These are phyloP conservation scores for Papilio demoleus DNA, from an alignment of 2,888 invertebrate species.

Conservation along the genomic window DNA sequence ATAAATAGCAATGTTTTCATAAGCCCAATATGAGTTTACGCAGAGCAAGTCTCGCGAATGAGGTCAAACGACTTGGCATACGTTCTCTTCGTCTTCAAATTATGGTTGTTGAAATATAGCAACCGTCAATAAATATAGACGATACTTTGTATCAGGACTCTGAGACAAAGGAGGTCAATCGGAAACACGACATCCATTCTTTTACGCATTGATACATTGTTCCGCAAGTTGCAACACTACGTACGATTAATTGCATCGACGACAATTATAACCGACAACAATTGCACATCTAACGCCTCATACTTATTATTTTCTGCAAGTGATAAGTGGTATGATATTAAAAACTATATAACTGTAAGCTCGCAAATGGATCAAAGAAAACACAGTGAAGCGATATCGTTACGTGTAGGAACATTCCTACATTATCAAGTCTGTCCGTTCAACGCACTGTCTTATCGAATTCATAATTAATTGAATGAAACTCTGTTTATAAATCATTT, in stretches of 20 bases:
- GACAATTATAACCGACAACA: slow-evolving; percentile 15
- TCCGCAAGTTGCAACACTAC: slow-evolving; percentile 9
- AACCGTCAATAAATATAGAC: slow-evolving; percentile 64
- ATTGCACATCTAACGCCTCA: not conserved
- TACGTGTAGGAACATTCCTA: slow-evolving; percentile 53
- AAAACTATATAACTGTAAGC: not conserved
- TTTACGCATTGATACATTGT: slow-evolving; percentile 22
- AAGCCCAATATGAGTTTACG: slow-evolving; percentile 78
- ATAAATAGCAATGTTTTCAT: slow-evolving; percentile 80
- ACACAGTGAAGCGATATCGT: slow-evolving; percentile 56
- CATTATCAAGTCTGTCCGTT: slow-evolving; percentile 56
- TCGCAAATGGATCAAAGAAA: slow-evolving; percentile 43
- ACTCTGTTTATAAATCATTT: slow-evolving; percentile 57
- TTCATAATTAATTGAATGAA: slow-evolving; percentile 59
- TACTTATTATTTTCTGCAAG: not conserved
- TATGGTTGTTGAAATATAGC: slow-evolving; percentile 63
- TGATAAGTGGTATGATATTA: not conserved
- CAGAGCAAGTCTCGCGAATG: slow-evolving; percentile 76
- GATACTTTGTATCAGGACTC: slow-evolving; percentile 46
- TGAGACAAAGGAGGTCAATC: slow-evolving; percentile 44
- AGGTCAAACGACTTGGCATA: slow-evolving; percentile 80
- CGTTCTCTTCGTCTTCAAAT: slow-evolving; percentile 55
- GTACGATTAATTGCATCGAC: slow-evolving; percentile 19
- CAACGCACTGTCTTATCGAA: slow-evolving; percentile 58
- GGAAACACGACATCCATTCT: slow-evolving; percentile 20